These are phyloP conservation scores for Scolopax rusticola DNA, from an alignment of 2,797 vertebrate genomes.

Conservation along the genomic window DNA sequence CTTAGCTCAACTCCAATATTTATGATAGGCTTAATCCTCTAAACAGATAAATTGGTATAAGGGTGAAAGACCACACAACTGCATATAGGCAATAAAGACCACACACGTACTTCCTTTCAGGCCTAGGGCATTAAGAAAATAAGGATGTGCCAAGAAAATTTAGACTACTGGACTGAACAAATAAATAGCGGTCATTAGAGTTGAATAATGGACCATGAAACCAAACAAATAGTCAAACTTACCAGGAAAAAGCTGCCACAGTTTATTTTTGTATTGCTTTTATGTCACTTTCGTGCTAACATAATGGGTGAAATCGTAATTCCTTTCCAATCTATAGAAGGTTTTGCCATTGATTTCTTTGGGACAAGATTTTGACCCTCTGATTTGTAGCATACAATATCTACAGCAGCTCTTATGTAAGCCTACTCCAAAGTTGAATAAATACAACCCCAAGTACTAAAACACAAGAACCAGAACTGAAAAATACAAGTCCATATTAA, in stretches of 20 bases:
- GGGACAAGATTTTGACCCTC: constrained; percentile 12
- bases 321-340: constrained; percentile 13
- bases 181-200: constrained; percentile 59
- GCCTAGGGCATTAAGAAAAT: constrained; percentile 27
- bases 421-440: not conserved
- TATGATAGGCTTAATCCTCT: constrained; percentile 39
- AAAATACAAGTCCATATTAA: not conserved
- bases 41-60: constrained; percentile 54
- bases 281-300: not conserved
- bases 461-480: not conserved
- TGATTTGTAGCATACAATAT: not conserved
- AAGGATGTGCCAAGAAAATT: constrained; percentile 50
- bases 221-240: constrained; percentile 60
- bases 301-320: not conserved
- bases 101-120: constrained; percentile 11
- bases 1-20: constrained; percentile 29
- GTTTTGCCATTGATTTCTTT: constrained; percentile 30
- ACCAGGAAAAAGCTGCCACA: constrained; percentile 2
- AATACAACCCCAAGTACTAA: not conserved
- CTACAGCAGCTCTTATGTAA: not conserved
- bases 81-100: constrained; percentile 29
- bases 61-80: constrained; percentile 29
- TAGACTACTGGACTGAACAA: constrained; percentile 45
- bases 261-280: constrained; percentile 59
- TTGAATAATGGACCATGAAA: constrained; percentile 50